Evolutionary conservation across 2,113 vertebrate species (phyloP).

Genomic region (Saccopteryx leptura): DNA sequence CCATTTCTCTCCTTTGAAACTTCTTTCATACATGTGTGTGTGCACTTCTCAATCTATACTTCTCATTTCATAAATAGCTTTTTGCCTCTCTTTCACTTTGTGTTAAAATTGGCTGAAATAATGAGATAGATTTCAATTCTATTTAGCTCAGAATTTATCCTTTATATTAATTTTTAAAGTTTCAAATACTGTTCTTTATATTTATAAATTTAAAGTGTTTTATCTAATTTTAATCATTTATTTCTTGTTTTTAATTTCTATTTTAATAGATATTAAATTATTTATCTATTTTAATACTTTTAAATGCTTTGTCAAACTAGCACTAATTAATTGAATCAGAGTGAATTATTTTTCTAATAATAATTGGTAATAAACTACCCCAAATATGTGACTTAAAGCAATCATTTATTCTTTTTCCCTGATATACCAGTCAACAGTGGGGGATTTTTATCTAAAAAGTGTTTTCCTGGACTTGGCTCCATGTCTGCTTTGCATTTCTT

Average conservation of each 20-base stretch:
- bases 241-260: constrained; percentile 6
- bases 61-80: not conserved
- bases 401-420: not conserved
- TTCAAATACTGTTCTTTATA: not conserved
- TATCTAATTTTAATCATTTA: not conserved
- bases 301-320: not conserved
- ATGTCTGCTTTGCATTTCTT: not conserved
- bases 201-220: not conserved
- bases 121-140: not conserved
- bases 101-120: not conserved
- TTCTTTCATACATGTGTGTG: not conserved
- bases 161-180: not conserved
- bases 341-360: not conserved
- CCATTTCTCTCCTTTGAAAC: not conserved
- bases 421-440: not conserved
- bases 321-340: not conserved
- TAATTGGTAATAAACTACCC: not conserved
- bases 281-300: not conserved
- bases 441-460: not conserved
- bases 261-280: not conserved
- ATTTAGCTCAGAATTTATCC: not conserved
- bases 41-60: not conserved
- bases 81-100: not conserved
- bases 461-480: not conserved
- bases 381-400: not conserved